Base-by-base conservation (phyloP, 2,113 vertebrate genomes). In the Phodopus roborovskii region DNA sequence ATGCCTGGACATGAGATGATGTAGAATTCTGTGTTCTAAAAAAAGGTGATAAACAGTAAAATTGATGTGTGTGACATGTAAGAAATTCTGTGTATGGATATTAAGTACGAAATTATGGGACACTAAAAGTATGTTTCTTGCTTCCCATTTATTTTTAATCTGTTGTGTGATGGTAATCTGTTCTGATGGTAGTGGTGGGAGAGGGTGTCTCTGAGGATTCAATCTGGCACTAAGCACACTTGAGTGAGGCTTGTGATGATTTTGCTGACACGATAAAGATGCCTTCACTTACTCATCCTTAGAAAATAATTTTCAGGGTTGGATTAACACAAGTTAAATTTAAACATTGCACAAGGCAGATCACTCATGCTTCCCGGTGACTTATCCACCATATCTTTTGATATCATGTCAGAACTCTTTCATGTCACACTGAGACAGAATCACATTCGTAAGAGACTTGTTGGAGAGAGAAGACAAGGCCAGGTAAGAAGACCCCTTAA, bases 201-300 rank as follows among this genome's bases (percentile, higher is more conserved):
- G 30, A 64, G 8, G 26, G 3, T 66, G 0, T 90, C 56, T 94
- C 77, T 75, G 94, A 85, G 39, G 62, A 70, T 11, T 42, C 87
- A 85, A 9, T 26, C 75, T 88, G 39, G 66, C 58, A 24, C 58
- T 56, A 95, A 95, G 9, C 66, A 73, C 12, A 71, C 45, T 73
- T 92, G 71, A 70, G 7, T 73, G 56, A 95, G 48, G 85, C 60
- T n/a, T 62, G 66, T 19, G 64, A 39, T 48, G 85, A 53, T 74
- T 97, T 97, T 89, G 39, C 91, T 93, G 87, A 94, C 50, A 7
- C 22, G 42, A 74, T 74, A 5, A 79, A 92, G 96, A 88, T 78
- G 22, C 45, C 83, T 79, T 90, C 58, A 60, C 42, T 78, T 75
- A 75, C 5, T 94, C 33, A 73, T 45, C 92, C 88, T 89, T 36